Evolutionary conservation across 2,797 vertebrate species (phyloP).

Genomic region (Acanthurus tractus): DNA sequence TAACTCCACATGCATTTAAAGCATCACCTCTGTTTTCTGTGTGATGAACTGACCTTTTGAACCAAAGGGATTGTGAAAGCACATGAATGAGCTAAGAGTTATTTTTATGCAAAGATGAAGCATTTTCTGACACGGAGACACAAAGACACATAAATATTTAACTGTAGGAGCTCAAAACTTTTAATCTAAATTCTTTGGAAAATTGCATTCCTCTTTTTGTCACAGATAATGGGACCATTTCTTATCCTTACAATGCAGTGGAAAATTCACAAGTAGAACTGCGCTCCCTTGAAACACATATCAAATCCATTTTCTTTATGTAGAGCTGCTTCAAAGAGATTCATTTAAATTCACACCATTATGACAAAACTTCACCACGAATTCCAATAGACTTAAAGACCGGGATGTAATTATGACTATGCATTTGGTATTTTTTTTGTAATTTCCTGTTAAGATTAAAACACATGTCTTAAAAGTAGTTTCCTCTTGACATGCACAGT

Average conservation of each 20-base stretch:
- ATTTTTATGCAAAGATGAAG: constrained; percentile 23
- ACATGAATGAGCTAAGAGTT: not conserved
- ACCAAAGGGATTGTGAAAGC: not conserved
- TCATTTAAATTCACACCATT: constrained; percentile 55
- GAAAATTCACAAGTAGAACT: constrained; percentile 42
- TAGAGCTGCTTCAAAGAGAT: constrained; percentile 38
- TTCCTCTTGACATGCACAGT: constrained; percentile 20
- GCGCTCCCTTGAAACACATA: constrained; percentile 48
- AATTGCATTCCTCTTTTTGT: constrained; percentile 28
- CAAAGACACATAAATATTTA: constrained; percentile 4
- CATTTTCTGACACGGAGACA: constrained; percentile 22
- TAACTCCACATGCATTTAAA: not conserved
- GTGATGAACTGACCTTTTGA: constrained; percentile 15
- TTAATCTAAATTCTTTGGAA: constrained; percentile 42
- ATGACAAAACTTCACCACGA: constrained; percentile 41
- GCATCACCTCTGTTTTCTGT: not conserved
- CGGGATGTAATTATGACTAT: constrained; percentile 50
- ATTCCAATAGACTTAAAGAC: constrained; percentile 43
- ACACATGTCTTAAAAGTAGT: constrained; percentile 13
- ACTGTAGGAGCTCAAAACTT: constrained; percentile 15
- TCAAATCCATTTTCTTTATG: constrained; percentile 42
- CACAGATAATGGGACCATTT: constrained; percentile 38
- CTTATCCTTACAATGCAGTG: constrained; percentile 35
- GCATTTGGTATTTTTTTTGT: constrained; percentile 23
- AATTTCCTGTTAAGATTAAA: constrained; percentile 33